Base-by-base conservation (phyloP, 2,888 invertebrate genomes). In the Syritta pipiens region DNA sequence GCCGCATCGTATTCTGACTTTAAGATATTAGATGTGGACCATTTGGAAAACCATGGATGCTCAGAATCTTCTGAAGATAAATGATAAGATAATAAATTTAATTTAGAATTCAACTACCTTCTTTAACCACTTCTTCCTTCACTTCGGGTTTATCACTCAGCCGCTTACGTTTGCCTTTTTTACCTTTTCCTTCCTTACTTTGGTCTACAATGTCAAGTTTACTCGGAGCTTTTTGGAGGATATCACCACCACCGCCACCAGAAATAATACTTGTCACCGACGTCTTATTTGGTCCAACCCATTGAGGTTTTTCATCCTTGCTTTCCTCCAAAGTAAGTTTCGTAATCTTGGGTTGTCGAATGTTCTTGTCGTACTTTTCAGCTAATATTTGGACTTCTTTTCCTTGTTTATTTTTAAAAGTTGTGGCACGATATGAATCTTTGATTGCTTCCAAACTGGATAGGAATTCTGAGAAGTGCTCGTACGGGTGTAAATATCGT, bases 11-110 rank as follows among this genome's bases (percentile, higher is more conserved):
- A 84, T 0, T 65, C 48, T 0, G 81, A 28, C 1, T 76, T 69
- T 0, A 82, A 2, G 1, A 88, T 85, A 30, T 86, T 82, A 24
- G 79, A 67, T 1, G 83, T 86, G 1, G 88, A 86, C 88, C 88
- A 88, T 32, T 74, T 74, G 3, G 81, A 44, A 22, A 30, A 53
- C 0, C 9, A 3, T 10, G 19, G 9, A 6, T 40, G 30, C 19
- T 57, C 20, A n/a, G 12, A 12, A 3, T 10, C n/a, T 1, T 46
- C 44, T 46, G 24, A 24, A 4, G 3, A 10, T 19, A 2, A 17
- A 9, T 7, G 4, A 46, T 6, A 20, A 7, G 1, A 46, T 10
- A 46, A n/a, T 28, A 3, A 28, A 17, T 17, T 17, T 3, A 17
- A 37, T 17, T 3, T 17, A 37, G n/a, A n/a, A n/a, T n/a, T n/a